phyloP scores from a whole-genome alignment of 2,113 vertebrate species.

The Phalacrocorax brasilianus region DNA sequence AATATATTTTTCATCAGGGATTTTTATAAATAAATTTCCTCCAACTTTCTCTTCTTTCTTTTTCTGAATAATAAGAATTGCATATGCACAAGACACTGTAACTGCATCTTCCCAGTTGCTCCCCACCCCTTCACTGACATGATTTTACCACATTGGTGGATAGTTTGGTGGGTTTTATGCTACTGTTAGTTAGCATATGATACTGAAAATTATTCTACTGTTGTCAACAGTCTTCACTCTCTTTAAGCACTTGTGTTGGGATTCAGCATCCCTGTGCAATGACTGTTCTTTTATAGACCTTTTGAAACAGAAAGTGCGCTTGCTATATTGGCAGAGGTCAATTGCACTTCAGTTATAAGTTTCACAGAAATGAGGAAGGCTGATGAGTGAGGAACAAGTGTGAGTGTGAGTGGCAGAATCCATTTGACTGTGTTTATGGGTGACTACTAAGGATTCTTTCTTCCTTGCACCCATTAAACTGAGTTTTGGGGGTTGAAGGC shows the following conservation, averaged over 20 bases:
- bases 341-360: background rate
- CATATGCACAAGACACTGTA: background rate
- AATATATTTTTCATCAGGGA: background rate
- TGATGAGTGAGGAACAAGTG: background rate
- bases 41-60: background rate
- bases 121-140: background rate
- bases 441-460: background rate
- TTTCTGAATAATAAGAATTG: background rate
- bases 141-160: background rate
- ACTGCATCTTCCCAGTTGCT: background rate
- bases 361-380: background rate
- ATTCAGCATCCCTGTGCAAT: background rate
- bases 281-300: background rate
- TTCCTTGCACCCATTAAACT: background rate
- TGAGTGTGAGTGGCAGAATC: background rate
- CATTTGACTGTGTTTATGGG: background rate
- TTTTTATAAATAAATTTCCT: constrained; percentile 4
- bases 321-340: background rate
- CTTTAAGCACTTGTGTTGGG: background rate
- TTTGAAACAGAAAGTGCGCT: background rate
- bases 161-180: background rate
- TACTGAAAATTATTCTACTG: background rate
- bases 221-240: background rate
- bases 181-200: background rate
- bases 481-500: background rate